These are phyloP conservation scores for Rhyacichthys aspro DNA, from an alignment of 2,797 vertebrate species.

Conservation along the genomic window DNA sequence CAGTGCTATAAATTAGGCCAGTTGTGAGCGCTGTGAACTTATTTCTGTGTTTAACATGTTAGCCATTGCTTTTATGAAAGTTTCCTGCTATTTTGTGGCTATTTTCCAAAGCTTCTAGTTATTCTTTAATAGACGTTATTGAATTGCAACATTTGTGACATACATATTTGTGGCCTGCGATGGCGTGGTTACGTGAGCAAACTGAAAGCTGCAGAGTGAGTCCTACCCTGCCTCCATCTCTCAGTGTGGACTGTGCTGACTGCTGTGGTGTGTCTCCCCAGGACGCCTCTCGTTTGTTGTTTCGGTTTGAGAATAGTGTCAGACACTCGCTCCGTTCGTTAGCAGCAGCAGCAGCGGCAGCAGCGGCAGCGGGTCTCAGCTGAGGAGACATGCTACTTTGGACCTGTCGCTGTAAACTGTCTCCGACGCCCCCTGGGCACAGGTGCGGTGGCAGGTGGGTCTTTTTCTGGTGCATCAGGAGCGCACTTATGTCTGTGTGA, in stretches of 20 bases:
- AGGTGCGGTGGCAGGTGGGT: slow-evolving; percentile 36
- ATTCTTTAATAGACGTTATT: too few species aligned
- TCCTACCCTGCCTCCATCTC: neutral
- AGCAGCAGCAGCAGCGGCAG: slow-evolving; percentile 10
- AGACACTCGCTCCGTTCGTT: slow-evolving; percentile 6
- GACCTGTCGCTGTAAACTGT: slow-evolving; percentile 23
- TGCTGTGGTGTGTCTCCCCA: neutral
- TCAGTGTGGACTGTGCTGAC: neutral
- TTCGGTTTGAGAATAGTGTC: slow-evolving; percentile 4
- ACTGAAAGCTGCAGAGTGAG: neutral
- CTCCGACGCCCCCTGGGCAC: slow-evolving; percentile 17
- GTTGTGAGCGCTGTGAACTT: too few species aligned
- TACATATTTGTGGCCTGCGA: too few species aligned
- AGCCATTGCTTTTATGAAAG: neutral
- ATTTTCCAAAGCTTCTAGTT: neutral
- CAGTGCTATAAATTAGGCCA: too few species aligned
- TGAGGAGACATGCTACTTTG: slow-evolving; percentile 14
- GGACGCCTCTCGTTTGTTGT: slow-evolving; percentile 19
- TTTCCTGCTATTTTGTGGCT: neutral
- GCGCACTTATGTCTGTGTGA: slow-evolving; percentile 10
- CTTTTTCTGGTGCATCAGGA: slow-evolving; percentile 21
- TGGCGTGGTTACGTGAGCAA: slow-evolving; percentile 1
- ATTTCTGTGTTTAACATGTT: too few species aligned
- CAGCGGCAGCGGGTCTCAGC: slow-evolving; percentile 3
- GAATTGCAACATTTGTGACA: too few species aligned